Base-by-base conservation (phyloP, 2,113 vertebrate genomes). In the Cebus imitator region DNA sequence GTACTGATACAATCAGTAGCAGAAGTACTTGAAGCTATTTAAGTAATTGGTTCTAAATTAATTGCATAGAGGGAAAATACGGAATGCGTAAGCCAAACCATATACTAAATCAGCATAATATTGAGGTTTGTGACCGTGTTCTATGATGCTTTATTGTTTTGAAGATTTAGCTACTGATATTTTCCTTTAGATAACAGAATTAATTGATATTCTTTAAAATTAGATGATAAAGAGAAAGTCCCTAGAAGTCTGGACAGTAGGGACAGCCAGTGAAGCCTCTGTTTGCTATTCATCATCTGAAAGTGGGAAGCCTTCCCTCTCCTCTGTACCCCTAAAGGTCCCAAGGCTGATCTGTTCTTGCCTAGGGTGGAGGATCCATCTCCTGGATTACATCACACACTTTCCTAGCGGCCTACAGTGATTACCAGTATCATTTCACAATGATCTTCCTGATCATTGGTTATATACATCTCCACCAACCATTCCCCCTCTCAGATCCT, bases 11-110 rank as follows among this genome's bases (percentile, higher is more conserved):
- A 27, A 21, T 72, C 57, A 43, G 64, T n/a, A 37, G 27, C 27
- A 37, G 72, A 37, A 80, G n/a, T 58, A 92, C 32, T 14, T 70
- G 48, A 85, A 85, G 89, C 55, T 70, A 70, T 75, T 58, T 92
- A 86, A 92, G 55, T 80, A 80, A 80, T 32, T 79, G 52, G 50
- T 66, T 84, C 50, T 91, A 76, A 97, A 83, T 95, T 87, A 93
- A 78, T 10, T 91, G 52, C 48, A 79, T 40, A 27, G 83, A 89
- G 66, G 48, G 30, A 7, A 88, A 68, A 66, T 16, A 66, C 4
- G 37, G 14, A n/a, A 85, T 40, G 35, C 35, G 45, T 32, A 81
- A 30, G 52, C 23, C 43, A 80, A 95, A 72, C 4, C 64, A 73
- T 10, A 32, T 12, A 20, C 68, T 57, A 79, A 91, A 85, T 43